These are phyloP conservation scores for Dinoponera quadriceps DNA, from an alignment of 1,140 invertebrate genomes.

Conservation along the genomic window DNA sequence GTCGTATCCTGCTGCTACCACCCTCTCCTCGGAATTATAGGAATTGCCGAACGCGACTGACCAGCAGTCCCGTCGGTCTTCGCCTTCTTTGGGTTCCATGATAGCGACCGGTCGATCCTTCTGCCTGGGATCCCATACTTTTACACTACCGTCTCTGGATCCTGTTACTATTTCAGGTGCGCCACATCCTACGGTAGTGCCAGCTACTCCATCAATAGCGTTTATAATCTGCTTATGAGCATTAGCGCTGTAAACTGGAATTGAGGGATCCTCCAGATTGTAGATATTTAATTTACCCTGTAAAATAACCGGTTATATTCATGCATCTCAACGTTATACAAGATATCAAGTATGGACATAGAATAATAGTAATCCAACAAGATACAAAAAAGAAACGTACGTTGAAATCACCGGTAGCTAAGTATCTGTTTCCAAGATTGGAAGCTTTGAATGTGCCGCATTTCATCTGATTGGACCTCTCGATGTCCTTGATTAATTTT, in stretches of 20 bases:
- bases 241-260: constrained; percentile 92
- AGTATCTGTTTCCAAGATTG: constrained; percentile 90
- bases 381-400: constrained; percentile 86
- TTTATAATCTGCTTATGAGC: constrained; percentile 97
- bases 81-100: constrained; percentile 91
- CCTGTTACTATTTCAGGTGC: constrained; percentile 98
- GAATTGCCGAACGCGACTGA: constrained; percentile 95
- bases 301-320: constrained; percentile 68
- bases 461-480: constrained; percentile 94
- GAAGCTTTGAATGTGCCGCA: constrained; percentile 97
- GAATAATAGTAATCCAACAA: not conserved
- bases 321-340: not conserved
- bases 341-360: not conserved
- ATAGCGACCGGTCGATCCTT: constrained; percentile 94
- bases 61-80: constrained; percentile 93
- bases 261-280: constrained; percentile 90
- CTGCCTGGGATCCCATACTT: constrained; percentile 98
- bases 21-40: constrained; percentile 93
- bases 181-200: constrained; percentile 92
- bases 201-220: constrained; percentile 96
- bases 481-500: constrained; percentile 90
- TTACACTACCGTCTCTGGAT: constrained; percentile 96
- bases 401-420: constrained; percentile 97
- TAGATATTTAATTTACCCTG: constrained; percentile 87
- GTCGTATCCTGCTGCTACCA: constrained; percentile 96